Conservation (phyloP, 2,113 vertebrate genomes). For the Girardinichthys multiradiatus region DNA sequence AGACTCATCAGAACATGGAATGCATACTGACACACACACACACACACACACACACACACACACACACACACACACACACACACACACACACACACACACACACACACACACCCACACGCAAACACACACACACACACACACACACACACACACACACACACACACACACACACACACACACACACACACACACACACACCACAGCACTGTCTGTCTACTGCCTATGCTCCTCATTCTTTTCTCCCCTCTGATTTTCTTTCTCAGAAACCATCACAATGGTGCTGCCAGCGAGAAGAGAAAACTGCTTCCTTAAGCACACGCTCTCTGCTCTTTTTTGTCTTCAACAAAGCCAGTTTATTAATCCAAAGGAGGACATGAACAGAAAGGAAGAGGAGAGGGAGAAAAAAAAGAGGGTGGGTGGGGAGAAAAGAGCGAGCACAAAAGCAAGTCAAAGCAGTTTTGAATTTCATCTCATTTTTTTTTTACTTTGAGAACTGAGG, state of each 20-base stretch:
- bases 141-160: not conserved
- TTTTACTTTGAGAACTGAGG: conserved; percentile 87
- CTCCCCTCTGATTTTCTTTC: conserved; percentile 42
- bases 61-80: no score
- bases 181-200: conserved; percentile 16
- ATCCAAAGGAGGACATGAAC: conserved; percentile 75
- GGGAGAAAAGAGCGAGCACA: conserved; percentile 56
- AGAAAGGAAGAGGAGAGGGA: conserved; percentile 49
- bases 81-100: no score
- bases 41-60: not conserved
- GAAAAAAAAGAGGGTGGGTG: not conserved
- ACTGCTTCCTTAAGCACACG: conserved; percentile 78
- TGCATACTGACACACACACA: conserved; percentile 1
- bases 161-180: not conserved
- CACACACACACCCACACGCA: no score
- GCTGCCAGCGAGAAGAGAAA: conserved; percentile 67
- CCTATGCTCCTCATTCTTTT: conserved; percentile 31
- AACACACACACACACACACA: not conserved
- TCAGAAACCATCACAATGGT: conserved; percentile 64
- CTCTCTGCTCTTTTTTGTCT: conserved; percentile 74
- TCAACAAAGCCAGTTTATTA: conserved; percentile 84
- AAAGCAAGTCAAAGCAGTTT: conserved; percentile 84
- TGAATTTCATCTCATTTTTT: conserved; percentile 82
- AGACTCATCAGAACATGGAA: conserved; percentile 56
- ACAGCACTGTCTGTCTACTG: conserved; percentile 39